These are phyloP conservation scores for Clytia hemisphaerica DNA, from an alignment of 30 jellyfish, hydroid and myxozoan genomes.

Conservation along the genomic window DNA sequence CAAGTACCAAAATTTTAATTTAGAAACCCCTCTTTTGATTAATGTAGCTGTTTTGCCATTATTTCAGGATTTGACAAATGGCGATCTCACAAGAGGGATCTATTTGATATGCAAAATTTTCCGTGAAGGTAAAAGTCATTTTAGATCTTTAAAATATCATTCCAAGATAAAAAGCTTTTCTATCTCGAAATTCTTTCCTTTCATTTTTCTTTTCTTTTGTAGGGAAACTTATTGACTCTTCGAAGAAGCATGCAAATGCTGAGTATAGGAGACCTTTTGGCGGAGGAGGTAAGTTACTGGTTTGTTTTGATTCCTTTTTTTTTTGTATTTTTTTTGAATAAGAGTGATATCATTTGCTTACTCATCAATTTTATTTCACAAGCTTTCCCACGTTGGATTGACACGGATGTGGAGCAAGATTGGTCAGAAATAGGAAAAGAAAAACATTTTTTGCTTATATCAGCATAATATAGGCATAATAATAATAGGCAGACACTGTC, in stretches of 20 bases:
- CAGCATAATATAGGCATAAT: too few relatives aligned
- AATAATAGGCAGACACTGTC: too few relatives aligned
- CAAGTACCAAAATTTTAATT: too few relatives aligned
- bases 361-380: too few relatives aligned
- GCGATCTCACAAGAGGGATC: slow-evolving; percentile 58
- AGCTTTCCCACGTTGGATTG: too few relatives aligned
- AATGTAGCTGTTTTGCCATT: neutral
- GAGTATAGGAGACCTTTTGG: slow-evolving; percentile 92
- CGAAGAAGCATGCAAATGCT: slow-evolving; percentile 77
- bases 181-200: neutral
- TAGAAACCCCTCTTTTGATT: too few relatives aligned
- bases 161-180: neutral
- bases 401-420: too few relatives aligned
- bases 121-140: slow-evolving; percentile 60
- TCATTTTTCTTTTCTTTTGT: neutral
- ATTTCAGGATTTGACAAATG: slow-evolving; percentile 55
- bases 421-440: too few relatives aligned
- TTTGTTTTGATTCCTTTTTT: neutral
- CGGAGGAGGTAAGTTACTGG: slow-evolving; percentile 55
- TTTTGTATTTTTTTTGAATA: too few relatives aligned
- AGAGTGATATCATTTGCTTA: neutral
- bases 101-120: slow-evolving; percentile 74
- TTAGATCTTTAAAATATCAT: neutral
- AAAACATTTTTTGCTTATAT: too few relatives aligned
- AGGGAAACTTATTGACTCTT: slow-evolving; percentile 79